A percentile compares a stretch with the other conserved stretches of the same genome.
phyloP scores from a whole-genome alignment of 2,797 vertebrate genomes.

The Strix occidentalis region DNA sequence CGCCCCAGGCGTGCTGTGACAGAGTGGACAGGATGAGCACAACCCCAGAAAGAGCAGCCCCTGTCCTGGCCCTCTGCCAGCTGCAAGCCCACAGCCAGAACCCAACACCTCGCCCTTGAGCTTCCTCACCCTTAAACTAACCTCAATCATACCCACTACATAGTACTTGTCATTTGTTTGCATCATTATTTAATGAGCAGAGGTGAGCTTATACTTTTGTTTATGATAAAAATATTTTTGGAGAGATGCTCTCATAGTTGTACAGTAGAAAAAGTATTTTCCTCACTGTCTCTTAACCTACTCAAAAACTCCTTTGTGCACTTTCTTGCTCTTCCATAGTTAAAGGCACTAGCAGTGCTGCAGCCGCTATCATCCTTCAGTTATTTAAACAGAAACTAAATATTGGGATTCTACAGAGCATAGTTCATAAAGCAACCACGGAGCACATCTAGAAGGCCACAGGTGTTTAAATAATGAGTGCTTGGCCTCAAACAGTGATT shows the following conservation, averaged over 20 bases:
- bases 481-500: background rate
- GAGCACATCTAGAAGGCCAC: background rate
- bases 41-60: too few relatives aligned
- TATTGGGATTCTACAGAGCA: background rate
- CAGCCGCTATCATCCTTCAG: background rate
- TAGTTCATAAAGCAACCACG: background rate
- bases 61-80: background rate
- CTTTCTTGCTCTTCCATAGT: background rate
- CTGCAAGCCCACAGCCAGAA: background rate
- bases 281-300: background rate
- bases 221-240: background rate
- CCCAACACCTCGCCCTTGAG: background rate
- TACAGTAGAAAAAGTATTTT: background rate
- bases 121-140: background rate
- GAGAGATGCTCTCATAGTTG: background rate
- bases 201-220: background rate
- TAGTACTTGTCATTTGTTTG: background rate
- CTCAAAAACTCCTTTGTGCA: background rate
- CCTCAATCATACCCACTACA: background rate
- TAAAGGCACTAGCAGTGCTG: background rate
- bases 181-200: background rate
- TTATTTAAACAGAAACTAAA: background rate
- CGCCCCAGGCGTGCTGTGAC: rapidly evolving
- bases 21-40: background rate
- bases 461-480: background rate